Evolutionary conservation across 2,113 vertebrate genomes (phyloP), one percentile per base, ranked within the genome.

Genomic region (Sylvilagus bachmani): DNA sequence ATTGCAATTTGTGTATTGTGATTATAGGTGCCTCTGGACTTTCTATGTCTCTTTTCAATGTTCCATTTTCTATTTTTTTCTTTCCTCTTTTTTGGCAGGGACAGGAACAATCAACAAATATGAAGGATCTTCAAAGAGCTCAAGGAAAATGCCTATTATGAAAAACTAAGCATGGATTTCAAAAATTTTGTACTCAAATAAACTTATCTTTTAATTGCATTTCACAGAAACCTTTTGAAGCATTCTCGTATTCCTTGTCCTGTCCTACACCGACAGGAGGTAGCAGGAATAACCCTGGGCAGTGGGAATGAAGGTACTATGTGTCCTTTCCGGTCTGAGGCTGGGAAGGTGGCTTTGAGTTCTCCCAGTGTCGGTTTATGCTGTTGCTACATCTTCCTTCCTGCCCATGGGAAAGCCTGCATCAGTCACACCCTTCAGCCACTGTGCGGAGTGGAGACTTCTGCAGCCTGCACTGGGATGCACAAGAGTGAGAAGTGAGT

Each of bases 11-110:
- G 73, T 89, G 21, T 31, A 5, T 80, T 70, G 11, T 89, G 67
- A 83, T 78, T 84, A 27, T 73, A 70, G 51, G 80, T 77, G 70
- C 75, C 38, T 69, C 69, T 78, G 70, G 58, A 83, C 12, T 79
- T 94, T 22, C 81, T 81, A 19, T 16, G 19, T 64, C 84, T 12
- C 29, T 91, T 88, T 91, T 58, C 81, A 82, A 38, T 93, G 17
- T n/a, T 17, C 17, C 33, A 11, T 64, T 86, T 82, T 58, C 49
- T 67, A 10, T 77, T n/a, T 61, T 88, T 82, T 24, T 77, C 36
- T 89, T 31, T 62, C 74, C 4, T 86, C 11, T 25, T 89, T 85
- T 91, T 14, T 3, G 70, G 36, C 11, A 94, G 62, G 31, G 19
- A 53, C 9, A 21, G 44, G 38, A 36, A 58, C 0, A 2, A 74